Base-by-base conservation (phyloP, 2,113 vertebrate species). In the Globicephala melas region DNA sequence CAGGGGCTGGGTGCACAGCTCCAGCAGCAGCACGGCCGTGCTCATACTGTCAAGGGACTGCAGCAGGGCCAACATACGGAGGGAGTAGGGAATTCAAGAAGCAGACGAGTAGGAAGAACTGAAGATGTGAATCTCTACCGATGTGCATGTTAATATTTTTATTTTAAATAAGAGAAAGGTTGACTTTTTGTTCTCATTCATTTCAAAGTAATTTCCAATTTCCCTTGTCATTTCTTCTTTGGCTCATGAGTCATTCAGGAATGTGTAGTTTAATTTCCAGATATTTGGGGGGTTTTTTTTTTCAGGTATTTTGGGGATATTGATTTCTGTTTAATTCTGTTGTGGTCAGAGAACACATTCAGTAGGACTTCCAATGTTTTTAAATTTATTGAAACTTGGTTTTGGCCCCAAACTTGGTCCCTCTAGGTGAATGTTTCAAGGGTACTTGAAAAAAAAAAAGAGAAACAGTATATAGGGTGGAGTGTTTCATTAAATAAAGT, bases 61-160 rank as follows among this genome's bases (percentile, higher is more conserved):
- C 2, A 6, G n/a, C 1, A 5, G 18, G 38, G 8, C 50, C 2
- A 3, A 9, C 4, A 9, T 2, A 5, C 0, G 55, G 17, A 47
- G 8, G 25, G 15, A 31, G 36, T 1, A 6, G 33, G 20, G 58
- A 53, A 65, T 0, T 67, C 71, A 86, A 31, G 58, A 14, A 0
- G 76, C 50, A 80, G 33, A 33, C 20, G 11, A 11, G 28, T 0
- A 28, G 38, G 41, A 38, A 36, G 44, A 33, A 47, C 0, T 18
- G 68, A n/a, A 71, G 44, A 65, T 8, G 77, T 9, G 3, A 14
- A 8, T 73, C 81, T 70, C 80, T 15, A 41, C 47, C 58, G 6
- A 31, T 13, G 4, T 10, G 21, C 50, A 60, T 13, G 6, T 93
- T 41, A 50, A 12, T 21, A 21, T 26, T 82, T 23, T 76, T 31